Evolutionary conservation across 2,797 vertebrate species (phyloP).

Genomic region (Thaleichthys pacificus): DNA sequence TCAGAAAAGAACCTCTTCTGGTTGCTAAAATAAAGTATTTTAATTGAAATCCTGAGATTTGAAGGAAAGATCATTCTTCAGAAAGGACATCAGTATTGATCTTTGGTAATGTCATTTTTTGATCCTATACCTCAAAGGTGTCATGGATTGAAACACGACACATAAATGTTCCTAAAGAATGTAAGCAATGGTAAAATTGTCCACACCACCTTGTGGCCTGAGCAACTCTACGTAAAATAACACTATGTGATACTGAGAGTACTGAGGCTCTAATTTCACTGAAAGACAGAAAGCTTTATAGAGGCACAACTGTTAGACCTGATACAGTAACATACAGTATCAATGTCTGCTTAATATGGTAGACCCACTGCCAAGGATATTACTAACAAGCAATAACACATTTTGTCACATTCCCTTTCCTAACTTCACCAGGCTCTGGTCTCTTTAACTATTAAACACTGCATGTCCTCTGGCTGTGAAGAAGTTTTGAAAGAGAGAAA

Average conservation of each 20-base stretch:
- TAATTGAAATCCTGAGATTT: neutral
- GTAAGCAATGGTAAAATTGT: no score
- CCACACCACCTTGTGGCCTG: no score
- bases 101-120: neutral
- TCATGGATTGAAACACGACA: neutral
- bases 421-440: neutral
- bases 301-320: neutral
- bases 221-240: no score
- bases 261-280: neutral
- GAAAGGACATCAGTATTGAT: conserved; percentile 4
- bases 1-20: conserved; percentile 12
- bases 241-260: no score
- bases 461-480: neutral
- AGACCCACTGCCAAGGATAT: no score
- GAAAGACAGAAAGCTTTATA: neutral
- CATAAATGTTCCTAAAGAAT: neutral
- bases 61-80: neutral
- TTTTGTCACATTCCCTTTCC: neutral
- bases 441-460: neutral
- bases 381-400: neutral
- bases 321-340: neutral
- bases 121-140: neutral
- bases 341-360: neutral
- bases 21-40: conserved; percentile 11
- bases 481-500: neutral